Base-by-base conservation (phyloP, 2,113 vertebrate genomes). In the Chaetodon auriga region DNA sequence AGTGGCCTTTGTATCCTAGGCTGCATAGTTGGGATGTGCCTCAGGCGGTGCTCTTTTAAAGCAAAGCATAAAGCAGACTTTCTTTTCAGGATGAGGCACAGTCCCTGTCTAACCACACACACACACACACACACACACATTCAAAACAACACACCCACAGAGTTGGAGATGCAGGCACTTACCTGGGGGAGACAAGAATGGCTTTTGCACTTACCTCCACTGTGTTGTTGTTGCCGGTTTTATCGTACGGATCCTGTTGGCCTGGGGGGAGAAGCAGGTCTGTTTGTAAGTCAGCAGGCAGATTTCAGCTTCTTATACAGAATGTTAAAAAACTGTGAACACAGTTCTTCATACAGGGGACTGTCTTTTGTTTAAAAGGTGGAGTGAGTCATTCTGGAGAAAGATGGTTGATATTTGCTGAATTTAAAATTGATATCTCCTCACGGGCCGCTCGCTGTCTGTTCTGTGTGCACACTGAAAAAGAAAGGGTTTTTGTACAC, bases 181-280 rank as follows among this genome's bases (percentile, higher is more conserved):
- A 94, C 93, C 92, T 93, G 86, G 61, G 76, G 62, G 86, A 89
- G 78, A 81, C 77, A 84, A 49, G 76, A 75, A 76, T 4, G 78
- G 66, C 43, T 86, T 81, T 85, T 73, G 69, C 83, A 97, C 98
- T 98, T 96, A 99, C 98, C 98, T 99, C 98, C 88, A 98, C 96
- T 84, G 96, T 94, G 94, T 96, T 98, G 94, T 96, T 98, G 95
- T 97, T 97, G 66, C 94, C 94, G 0, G 95, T 95, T 95, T 96
- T 97, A 92, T 97, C 97, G 1, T 96, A 96, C 11, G 93, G 90
- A 82, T 99, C 97, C 90, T 96, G 97, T 90, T 97, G 97, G 92
- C 96, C 98, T 99, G 96, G 92, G 91, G 88, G 63, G 54, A 23
- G 43, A 89, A 63, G 85, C 25, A n/a, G 38, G 53, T 77, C 53